phyloP scores from a whole-genome alignment of 2,888 invertebrate species.

The Cheilosia soror region DNA sequence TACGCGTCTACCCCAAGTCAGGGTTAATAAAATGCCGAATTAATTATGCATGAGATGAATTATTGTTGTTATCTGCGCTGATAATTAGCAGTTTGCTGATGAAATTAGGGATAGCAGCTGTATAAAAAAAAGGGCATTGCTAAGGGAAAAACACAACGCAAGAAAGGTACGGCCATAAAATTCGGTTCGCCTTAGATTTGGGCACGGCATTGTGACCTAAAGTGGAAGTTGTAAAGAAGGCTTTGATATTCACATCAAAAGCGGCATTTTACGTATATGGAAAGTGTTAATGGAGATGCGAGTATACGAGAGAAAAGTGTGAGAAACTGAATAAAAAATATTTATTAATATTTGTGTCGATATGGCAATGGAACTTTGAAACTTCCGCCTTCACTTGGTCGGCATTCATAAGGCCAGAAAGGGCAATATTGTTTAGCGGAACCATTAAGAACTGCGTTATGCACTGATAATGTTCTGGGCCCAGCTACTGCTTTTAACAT shows the following conservation, averaged over 20 bases:
- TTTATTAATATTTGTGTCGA: neutral
- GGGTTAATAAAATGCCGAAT: constrained; percentile 42
- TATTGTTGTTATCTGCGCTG: constrained; percentile 67
- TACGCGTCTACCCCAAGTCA: constrained; percentile 38
- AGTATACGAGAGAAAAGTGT: constrained; percentile 19
- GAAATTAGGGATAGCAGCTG: constrained; percentile 50
- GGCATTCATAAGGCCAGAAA: neutral
- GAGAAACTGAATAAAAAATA: constrained; percentile 20
- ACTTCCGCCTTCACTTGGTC: neutral
- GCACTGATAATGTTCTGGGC: no score
- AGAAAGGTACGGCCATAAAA: constrained; percentile 62
- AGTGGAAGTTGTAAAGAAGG: constrained; percentile 36
- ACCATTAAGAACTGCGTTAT: no score
- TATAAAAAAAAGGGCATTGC: constrained; percentile 35
- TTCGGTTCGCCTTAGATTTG: constrained; percentile 25
- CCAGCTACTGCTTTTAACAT: no score
- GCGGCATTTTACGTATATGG: constrained; percentile 37
- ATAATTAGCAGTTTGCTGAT: constrained; percentile 68
- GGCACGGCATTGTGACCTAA: constrained; percentile 49
- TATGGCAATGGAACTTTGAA: neutral
- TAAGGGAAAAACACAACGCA: neutral
- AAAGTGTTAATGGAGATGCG: constrained; percentile 61
- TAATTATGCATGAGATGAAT: constrained; percentile 72
- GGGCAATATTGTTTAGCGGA: neutral
- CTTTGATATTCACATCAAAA: constrained; percentile 46